Evolutionary conservation across 2,113 vertebrate species (phyloP), one percentile per base, ranked within the genome.

Genomic region (Cavia aperea): DNA sequence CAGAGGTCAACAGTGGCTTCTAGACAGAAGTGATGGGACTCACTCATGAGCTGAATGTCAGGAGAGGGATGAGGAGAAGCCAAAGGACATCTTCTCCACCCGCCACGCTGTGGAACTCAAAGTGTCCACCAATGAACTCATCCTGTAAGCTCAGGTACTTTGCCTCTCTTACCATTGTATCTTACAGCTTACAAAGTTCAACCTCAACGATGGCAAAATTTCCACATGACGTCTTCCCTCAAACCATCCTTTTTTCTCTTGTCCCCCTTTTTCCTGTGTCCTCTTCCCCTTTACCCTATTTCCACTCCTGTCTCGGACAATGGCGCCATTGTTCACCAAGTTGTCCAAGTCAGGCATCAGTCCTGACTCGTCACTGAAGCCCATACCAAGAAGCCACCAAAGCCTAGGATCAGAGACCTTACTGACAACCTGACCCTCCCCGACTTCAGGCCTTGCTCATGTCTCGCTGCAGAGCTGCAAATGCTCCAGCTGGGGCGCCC

Each of bases 101-200:
- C 51, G 7, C 49, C 49, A 51, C 49, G 10, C 10, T 51, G 49
- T 51, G 49, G 49, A 51, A 54, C 23, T 33, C 66, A 16, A 4
- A 0, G 2, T 14, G 33, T 54, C 62, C 54, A 2, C 24, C 15
- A 46, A 0, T 31, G 66, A 60, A 26, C 31, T 19, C 62, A 23
- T 46, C 49, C 39, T 54, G 10, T 2, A 33, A 18, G 31, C 49
- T 66, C 78, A 63, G 60, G n/a, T 4, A 13, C 68, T 24, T 33
- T 39, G 54, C 54, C 75, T 33, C 2, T 82, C 72, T 46, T 51
- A 29, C 54, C n/a, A 29, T 19, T 62, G 11, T 24, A 39, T 33
- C 63, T 36, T 21, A 66, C 0, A n/a, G 6, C 16, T 68, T 11
- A 81, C 16, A 43, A 60, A 81, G 33, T 31, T 43, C 85, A 83